Evolutionary conservation across 2,888 invertebrate species (phyloP), one percentile per base, ranked within the genome.

Genomic region (Desoria tigrina): DNA sequence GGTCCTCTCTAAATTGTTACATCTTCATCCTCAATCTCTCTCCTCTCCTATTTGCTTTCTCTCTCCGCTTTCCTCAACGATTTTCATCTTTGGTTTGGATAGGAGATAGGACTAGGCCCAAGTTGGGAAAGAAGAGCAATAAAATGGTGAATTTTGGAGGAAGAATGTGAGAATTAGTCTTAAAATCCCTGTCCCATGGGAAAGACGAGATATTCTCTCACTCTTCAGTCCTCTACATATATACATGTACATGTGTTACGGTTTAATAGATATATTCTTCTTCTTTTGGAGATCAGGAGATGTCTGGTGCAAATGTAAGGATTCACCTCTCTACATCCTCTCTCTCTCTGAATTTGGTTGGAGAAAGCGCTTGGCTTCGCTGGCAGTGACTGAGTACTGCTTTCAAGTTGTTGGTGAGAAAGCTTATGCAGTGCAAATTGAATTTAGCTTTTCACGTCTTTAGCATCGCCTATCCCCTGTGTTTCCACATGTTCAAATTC

Each of bases 381-480:
- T 45, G 58, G 58, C 58, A 58, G 42, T 58, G 58, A 58, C 45
- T 58, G 58, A 58, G 58, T 58, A 58, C 45, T 37, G 58, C 58
- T 58, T 49, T 53, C 53, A 61, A 27, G 28, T 57, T 53, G 59
- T 51, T 24, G 61, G 61, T 61, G 62, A 59, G 62, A 55, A 61
- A 56, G 60, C 53, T 59, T 63, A 59, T 63, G 57, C 54, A 53
- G 26, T 58, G 32, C 45, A 67, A 70, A 70, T 67, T 54, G 60
- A 70, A 67, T 70, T 70, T 70, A 66, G 68, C 67, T 65, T 69
- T 67, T 66, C 65, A 65, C 63, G 64, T 57, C 57, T 60, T 70
- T 69, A 69, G 65, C 65, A 69, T 69, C 51, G 60, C 65, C 28
- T 61, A 51, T 69, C 69, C 69, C 65, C 39, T 53, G 68, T 69